Evolutionary conservation across 2,888 invertebrate genomes (phyloP).

Genomic region (Meliscaeva auricollis): DNA sequence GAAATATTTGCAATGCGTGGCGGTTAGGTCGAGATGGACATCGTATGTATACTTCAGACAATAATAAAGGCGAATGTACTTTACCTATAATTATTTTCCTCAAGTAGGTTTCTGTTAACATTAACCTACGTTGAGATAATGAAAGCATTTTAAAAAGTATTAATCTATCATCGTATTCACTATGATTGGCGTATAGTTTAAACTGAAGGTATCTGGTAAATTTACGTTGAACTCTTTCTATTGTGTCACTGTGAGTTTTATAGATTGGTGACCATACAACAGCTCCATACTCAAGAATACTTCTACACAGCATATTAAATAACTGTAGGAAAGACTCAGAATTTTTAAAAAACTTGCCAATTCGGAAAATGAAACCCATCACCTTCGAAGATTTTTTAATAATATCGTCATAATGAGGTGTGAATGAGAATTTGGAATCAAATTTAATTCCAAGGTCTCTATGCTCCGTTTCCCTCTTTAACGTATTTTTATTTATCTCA

Average conservation of each 20-base stretch:
- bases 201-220: conserved; percentile 15
- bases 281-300: not conserved
- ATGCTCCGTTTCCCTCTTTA: conserved; percentile 1
- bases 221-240: conserved; percentile 1
- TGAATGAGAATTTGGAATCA: not conserved
- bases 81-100: not conserved
- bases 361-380: not conserved
- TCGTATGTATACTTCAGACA: conserved; percentile 5
- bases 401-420: not conserved
- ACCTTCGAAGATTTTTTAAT: not conserved
- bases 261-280: not conserved
- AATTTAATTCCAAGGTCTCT: conserved; percentile 13
- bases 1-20: conserved; percentile 5
- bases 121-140: not conserved
- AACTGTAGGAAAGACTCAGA: not conserved
- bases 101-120: not conserved
- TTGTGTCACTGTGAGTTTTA: not conserved
- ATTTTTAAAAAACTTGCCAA: not conserved
- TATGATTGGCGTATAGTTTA: not conserved
- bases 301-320: not conserved
- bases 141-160: not conserved
- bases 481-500: not conserved
- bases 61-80: not conserved
- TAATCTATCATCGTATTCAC: not conserved
- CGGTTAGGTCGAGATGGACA: conserved; percentile 4